Evolutionary conservation across 2,888 invertebrate genomes (phyloP).

Genomic region (Metellina segmentata): DNA sequence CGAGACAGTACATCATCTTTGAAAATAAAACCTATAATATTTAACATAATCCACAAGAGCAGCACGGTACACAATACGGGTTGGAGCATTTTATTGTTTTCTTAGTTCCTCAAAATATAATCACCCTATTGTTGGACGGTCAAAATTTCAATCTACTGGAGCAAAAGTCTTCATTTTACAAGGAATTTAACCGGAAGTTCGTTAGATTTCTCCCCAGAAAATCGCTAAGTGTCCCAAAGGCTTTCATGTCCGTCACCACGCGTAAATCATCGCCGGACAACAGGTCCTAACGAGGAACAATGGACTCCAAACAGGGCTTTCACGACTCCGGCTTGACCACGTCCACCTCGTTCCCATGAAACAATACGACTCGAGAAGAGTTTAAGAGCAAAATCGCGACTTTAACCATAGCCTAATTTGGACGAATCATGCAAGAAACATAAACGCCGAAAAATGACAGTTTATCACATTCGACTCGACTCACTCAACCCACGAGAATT

Average conservation of each 20-base stretch:
- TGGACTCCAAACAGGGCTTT: conserved; percentile 32
- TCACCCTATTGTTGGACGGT: conserved; percentile 32
- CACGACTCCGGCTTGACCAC: conserved; percentile 35
- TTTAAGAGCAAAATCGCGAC: conserved; percentile 36
- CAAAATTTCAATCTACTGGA: conserved; percentile 30
- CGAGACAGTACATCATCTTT: neutral
- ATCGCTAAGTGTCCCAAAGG: conserved; percentile 19
- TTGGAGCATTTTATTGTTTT: neutral
- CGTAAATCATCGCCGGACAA: conserved; percentile 34
- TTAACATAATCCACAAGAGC: neutral
- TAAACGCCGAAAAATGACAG: conserved; percentile 58
- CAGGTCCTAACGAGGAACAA: conserved; percentile 48
- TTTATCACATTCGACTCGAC: conserved; percentile 63
- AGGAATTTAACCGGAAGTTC: conserved; percentile 45
- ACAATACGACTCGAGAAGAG: conserved; percentile 30
- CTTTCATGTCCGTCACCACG: conserved; percentile 4
- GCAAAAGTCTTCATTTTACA: conserved; percentile 16
- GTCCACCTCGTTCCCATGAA: conserved; percentile 39
- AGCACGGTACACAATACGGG: neutral
- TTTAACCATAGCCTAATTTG: conserved; percentile 49
- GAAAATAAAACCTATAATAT: neutral
- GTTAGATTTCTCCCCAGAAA: conserved; percentile 54
- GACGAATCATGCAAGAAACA: conserved; percentile 60
- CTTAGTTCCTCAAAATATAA: conserved; percentile 43
- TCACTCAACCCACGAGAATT: conserved; percentile 43